A percentile compares a stretch with the other conserved stretches of the same genome.
Conservation (phyloP, 92 coral and sea anemone genomes). For the Micromussa lordhowensis region DNA sequence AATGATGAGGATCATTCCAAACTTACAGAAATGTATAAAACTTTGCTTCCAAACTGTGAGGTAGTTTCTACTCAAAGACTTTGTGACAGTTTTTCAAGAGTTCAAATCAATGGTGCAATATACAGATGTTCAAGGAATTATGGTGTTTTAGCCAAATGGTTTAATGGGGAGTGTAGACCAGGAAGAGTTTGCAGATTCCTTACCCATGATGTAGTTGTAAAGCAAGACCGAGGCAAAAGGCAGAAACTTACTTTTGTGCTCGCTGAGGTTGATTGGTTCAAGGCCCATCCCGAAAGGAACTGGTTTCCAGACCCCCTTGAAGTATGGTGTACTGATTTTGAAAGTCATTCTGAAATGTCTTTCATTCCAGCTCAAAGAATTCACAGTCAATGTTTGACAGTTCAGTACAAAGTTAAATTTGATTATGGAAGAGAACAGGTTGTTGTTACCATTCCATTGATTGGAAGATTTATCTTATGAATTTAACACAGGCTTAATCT, state of each 20-base stretch:
- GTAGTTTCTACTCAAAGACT: constrained; percentile 37
- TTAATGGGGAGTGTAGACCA: constrained; percentile 37
- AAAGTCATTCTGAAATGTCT: constrained; percentile 27
- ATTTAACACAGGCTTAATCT: too few relatives aligned
- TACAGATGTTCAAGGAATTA: constrained; percentile 28
- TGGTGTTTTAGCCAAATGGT: constrained; percentile 56
- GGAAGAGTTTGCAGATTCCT: constrained; percentile 51
- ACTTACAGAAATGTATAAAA: constrained; percentile 42
- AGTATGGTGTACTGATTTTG: constrained; percentile 55
- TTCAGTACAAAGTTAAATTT: too few relatives aligned
- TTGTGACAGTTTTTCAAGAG: constrained; percentile 32
- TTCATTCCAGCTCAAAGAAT: too few relatives aligned
- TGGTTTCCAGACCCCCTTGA: constrained; percentile 51
- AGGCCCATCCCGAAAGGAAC: constrained; percentile 32
- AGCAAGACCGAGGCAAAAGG: constrained; percentile 24
- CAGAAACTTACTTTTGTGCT: constrained; percentile 49
- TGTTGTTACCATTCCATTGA: too few relatives aligned
- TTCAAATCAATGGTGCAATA: constrained; percentile 22
- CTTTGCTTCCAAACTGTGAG: constrained; percentile 21
- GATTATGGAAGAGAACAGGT: too few relatives aligned
- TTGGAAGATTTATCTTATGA: too few relatives aligned
- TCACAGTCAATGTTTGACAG: too few relatives aligned
- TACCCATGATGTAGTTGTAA: constrained; percentile 27
- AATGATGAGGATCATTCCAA: constrained; percentile 8
- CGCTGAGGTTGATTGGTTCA: constrained; percentile 65